Evolutionary conservation across 1,140 invertebrate species (phyloP).

Genomic region (Liolophura sinensis): DNA sequence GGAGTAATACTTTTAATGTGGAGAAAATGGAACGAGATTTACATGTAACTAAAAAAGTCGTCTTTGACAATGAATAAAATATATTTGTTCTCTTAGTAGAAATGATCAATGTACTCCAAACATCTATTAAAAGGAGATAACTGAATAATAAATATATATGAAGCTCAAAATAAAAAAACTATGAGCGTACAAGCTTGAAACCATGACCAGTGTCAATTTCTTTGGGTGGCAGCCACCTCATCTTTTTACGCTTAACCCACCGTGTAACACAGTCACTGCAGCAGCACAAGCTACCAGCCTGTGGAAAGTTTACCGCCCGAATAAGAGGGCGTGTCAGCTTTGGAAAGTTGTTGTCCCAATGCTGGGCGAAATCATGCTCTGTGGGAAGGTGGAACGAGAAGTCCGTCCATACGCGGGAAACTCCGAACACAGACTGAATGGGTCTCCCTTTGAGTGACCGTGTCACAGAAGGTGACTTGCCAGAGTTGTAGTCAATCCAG

Average conservation of each 20-base stretch:
- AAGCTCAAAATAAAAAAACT: neutral
- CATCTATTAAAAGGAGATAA: too few species aligned
- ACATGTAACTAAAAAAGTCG: too few species aligned
- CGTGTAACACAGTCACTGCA: constrained; percentile 40
- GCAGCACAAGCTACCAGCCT: constrained; percentile 33
- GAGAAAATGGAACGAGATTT: too few species aligned
- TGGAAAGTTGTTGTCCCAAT: constrained; percentile 52
- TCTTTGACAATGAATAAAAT: too few species aligned
- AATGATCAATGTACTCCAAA: too few species aligned
- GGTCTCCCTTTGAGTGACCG: constrained; percentile 36
- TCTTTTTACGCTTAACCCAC: constrained; percentile 49
- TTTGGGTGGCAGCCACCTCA: constrained; percentile 51
- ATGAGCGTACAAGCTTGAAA: constrained; percentile 50
- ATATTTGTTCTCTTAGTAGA: too few species aligned
- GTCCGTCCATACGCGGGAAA: constrained; percentile 48
- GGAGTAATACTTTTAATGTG: too few species aligned
- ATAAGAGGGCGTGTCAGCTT: constrained; percentile 43
- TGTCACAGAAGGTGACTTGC: constrained; percentile 30
- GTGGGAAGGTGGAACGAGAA: constrained; percentile 54
- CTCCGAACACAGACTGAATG: constrained; percentile 34
- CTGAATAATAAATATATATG: too few species aligned
- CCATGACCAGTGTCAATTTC: constrained; percentile 57
- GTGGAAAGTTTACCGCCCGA: constrained; percentile 39
- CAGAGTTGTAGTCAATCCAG: constrained; percentile 46
- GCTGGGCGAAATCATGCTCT: constrained; percentile 39